Base-by-base conservation (phyloP, 2,888 invertebrate genomes). In the Lysandra coridon region DNA sequence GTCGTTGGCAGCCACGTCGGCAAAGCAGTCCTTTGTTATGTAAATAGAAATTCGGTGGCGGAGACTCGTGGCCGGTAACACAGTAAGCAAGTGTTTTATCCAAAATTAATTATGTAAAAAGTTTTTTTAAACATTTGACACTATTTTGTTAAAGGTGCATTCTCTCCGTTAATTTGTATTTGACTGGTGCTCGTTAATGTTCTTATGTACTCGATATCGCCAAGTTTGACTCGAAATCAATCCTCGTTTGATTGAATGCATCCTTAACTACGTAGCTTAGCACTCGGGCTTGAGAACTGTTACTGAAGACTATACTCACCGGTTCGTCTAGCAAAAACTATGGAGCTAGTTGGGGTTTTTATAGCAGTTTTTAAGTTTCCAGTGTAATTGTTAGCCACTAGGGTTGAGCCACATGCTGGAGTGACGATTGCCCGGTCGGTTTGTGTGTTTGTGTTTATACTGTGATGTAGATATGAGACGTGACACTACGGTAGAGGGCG, bases 401-500 rank as follows among this genome's bases (percentile, higher is more conserved):
- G 69, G 69, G 69, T 75, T 75, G 44, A 23, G 44, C 75, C 75
- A 75, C 75, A 49, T 44, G 75, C 75, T 75, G 75, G 44, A 75
- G 75, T 75, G 75, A 69, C 69, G 69, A 69, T 69, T 69, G 69
- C 69, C 69, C 69, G 69, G 69, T 69, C 69, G 33, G 33, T 69
- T 69, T 69, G 69, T 69, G 69, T 69, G 69, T 69, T 69, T 75
- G 75, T 75, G 75, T 75, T 75, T 75, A 44, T 23, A 75, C 69
- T 69, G 69, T 69, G 69, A 69, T 69, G 69, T 69, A 69, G 69
- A 69, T 69, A 69, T 69, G 75, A 75, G 75, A 75, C 23, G 75
- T 75, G 75, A 49, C 49, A 75, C 75, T 75, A 75, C 75, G 75
- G 75, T 75, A 75, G 75, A 75, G 49, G 75, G 75, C 75, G 49